These are phyloP conservation scores for Epinotia nisella DNA, from an alignment of 2,888 invertebrate species.

Conservation along the genomic window DNA sequence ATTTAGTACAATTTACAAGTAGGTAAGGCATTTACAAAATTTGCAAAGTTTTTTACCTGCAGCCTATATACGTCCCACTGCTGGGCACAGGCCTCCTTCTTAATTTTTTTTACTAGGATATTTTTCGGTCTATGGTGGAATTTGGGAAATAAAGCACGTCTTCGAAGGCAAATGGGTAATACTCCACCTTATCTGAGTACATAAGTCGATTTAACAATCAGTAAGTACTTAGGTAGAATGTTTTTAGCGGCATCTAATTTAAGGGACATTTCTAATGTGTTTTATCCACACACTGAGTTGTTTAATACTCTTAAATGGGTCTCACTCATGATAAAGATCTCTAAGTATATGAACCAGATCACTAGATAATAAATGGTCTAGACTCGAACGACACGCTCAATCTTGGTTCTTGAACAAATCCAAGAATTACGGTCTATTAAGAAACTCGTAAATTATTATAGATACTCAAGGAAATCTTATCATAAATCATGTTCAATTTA, in stretches of 20 bases:
- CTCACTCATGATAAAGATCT: constrained; percentile 6
- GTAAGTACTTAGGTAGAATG: not conserved
- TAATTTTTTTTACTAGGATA: too few species aligned
- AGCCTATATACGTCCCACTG: too few species aligned
- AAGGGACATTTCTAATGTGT: not conserved
- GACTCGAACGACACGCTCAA: not conserved
- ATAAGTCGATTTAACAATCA: not conserved
- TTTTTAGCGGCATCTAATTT: not conserved
- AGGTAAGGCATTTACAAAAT: too few species aligned
- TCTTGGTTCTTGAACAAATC: not conserved
- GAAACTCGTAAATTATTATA: constrained; percentile 10
- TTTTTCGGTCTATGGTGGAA: too few species aligned
- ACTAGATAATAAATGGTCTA: constrained; percentile 8
- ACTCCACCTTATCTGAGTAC: not conserved
- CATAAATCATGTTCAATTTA: not conserved
- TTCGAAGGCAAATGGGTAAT: not conserved
- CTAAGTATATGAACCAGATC: constrained; percentile 7
- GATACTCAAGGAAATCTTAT: constrained; percentile 10
- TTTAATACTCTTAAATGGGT: not conserved
- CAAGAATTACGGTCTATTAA: constrained; percentile 8
- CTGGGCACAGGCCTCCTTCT: too few species aligned
- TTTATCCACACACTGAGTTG: not conserved
- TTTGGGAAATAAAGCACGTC: too few species aligned
- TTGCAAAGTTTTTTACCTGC: too few species aligned
- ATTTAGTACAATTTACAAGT: too few species aligned